Conservation (phyloP, 2,797 vertebrate genomes). For the Jordanella pulchra region DNA sequence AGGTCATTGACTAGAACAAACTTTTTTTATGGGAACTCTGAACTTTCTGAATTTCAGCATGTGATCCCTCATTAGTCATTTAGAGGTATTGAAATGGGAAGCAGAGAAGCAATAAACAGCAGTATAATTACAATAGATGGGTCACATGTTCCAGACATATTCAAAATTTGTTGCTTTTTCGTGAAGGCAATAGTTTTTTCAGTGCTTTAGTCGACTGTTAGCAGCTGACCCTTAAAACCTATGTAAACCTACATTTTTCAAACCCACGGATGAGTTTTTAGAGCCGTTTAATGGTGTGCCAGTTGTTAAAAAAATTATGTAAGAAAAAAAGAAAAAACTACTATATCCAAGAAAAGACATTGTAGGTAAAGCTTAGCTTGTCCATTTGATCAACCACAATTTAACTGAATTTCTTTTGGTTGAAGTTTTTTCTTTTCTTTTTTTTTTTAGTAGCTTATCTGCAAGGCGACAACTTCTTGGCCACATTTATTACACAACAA, state of each 20-base stretch:
- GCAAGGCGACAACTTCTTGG: neutral
- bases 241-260: neutral
- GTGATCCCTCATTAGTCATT: conserved; percentile 11
- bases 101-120: neutral
- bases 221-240: neutral
- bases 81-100: conserved; percentile 11
- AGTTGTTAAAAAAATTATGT: no score
- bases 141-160: neutral
- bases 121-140: conserved; percentile 3
- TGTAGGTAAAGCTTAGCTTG: neutral
- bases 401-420: neutral
- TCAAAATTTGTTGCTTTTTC: neutral
- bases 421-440: no score
- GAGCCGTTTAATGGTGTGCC: neutral
- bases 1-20: conserved; percentile 29
- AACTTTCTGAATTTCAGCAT: conserved; percentile 29
- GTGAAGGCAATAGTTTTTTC: neutral
- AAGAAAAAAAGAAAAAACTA: no score
- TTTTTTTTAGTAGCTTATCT: neutral
- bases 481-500: neutral
- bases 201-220: neutral
- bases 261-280: neutral
- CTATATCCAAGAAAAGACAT: neutral
- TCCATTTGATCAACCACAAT: neutral
- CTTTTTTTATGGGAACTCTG: conserved; percentile 30